These are phyloP conservation scores for Pteronura brasiliensis DNA, from an alignment of 2,113 vertebrate species.

Conservation along the genomic window DNA sequence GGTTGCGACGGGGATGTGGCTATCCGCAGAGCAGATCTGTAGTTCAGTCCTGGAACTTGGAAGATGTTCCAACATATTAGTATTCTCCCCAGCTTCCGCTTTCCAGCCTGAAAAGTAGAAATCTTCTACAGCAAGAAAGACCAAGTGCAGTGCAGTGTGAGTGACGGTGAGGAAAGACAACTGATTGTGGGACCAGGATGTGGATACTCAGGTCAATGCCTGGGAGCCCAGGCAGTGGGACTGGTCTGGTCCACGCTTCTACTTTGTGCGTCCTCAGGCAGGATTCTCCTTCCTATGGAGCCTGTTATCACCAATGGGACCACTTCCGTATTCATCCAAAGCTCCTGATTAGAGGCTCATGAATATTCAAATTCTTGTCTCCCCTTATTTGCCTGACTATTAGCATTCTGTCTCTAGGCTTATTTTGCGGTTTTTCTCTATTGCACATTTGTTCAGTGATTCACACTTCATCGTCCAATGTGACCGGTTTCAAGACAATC, in stretches of 20 bases:
- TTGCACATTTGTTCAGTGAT: constrained; percentile 26
- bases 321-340: constrained; percentile 66
- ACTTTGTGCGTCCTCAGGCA: not conserved
- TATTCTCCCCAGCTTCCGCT: not conserved
- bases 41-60: not conserved
- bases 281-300: constrained; percentile 16
- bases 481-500: constrained; percentile 40
- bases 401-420: constrained; percentile 70
- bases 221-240: not conserved
- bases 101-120: not conserved
- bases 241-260: not conserved
- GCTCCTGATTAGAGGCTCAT: constrained; percentile 73
- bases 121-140: not conserved
- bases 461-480: constrained; percentile 34
- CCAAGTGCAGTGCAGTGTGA: not conserved
- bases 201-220: not conserved
- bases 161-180: not conserved
- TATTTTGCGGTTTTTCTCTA: constrained; percentile 59
- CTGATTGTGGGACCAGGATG: not conserved
- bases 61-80: not conserved
- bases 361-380: constrained; percentile 79
- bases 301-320: constrained; percentile 19
- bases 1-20: not conserved
- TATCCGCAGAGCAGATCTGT: not conserved
- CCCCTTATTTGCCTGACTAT: constrained; percentile 74